Evolutionary conservation across 2,113 vertebrate genomes (phyloP), one percentile per base, ranked within the genome.

Genomic region (Mesoclemmys tuberculata): DNA sequence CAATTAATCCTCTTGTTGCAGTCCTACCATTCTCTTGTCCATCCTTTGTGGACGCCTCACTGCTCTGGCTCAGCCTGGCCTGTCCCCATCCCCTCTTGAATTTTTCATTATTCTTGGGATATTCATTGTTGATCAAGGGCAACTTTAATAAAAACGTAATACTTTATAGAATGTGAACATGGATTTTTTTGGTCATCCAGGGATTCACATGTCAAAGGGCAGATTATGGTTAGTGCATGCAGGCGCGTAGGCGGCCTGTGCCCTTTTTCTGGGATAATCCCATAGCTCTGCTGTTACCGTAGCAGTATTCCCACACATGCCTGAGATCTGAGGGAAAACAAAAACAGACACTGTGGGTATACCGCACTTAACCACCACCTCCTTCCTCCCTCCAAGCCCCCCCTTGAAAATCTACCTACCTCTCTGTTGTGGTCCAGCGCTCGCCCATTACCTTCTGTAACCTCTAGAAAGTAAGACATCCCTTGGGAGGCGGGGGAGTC

Each of bases 161-260:
- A 1, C 21, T 80, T 93, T 5, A 51, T 44, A 52, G 6, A 54
- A n/a, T 18, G 51, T 52, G 14, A 52, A 52, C 16, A 16, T 68
- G 77, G 44, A 74, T 64, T 26, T 31, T 19, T 38, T 74, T 89
- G 29, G 29, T 35, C 71, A 38, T 68, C n/a, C 41, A 19, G 48
- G 55, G 46, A 19, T 44, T 5, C 0, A 4, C 41, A 5, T 26
- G 46, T 54, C 35, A 38, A 35, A 71, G 56, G 52, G 38, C 24
- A 5, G 51, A 26, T 24, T 6, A 3, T 6, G 3, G 9, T 0
- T 0, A 18, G 31, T 18, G 35, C 0, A 1, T 2, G 4, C 5
- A 44, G 80, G 2, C 19, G 19, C 64, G 13, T 44, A 79, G 18
- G 54, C 5, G 7, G 24, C 6, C 35, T 84, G 48, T 1, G 13